Base-by-base conservation (phyloP, 2,797 vertebrate species). In the Enteromius afrohamiltoni region DNA sequence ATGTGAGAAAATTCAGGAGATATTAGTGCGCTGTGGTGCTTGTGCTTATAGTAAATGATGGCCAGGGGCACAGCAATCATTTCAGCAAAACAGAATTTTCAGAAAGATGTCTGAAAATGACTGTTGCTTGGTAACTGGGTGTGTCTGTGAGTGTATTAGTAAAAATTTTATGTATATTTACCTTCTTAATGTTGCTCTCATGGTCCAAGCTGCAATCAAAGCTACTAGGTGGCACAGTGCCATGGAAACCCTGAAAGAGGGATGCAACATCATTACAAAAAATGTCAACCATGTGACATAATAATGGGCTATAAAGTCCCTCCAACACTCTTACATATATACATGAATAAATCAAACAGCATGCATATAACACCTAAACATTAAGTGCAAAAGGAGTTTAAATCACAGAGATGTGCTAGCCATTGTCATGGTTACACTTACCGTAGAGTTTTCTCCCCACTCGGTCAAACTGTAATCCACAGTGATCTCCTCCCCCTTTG, bases 391-490 rank as follows among this genome's bases (percentile, higher is more conserved):
- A 82, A 55, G 21, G 16, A 47, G 21, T 42, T 53, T 26, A 23
- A 47, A 58, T 60, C 47, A 67, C 4, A 37, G 78, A 88, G 88
- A 89, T 89, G 80, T 87, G 81, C 81, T 60, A 85, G 77, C 51
- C 85, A 67, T 91, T 86, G 87, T 84, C 84, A 88, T 86, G 80
- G 77, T 86, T 83, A 37, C 58, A 92, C 94, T 93, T 60, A 95
- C 94, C 93, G 93, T 87, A 53, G 81, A 29, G 81, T 95, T 95
- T 80, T 95, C 95, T 49, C 93, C 94, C 95, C 94, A 95, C 87
- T 96, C 95, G 0, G 93, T 95, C 88, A 95, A 91, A 89, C 95
- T 95, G 90, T 96, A 96, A 91, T 96, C 94, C 77, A 96, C 95
- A 0, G 95, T 95, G 88, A 96, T 96, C 91, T 96, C 95, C 88